Evolutionary conservation across 1,140 invertebrate genomes (phyloP), one percentile per base, ranked within the genome.

Genomic region (Ooceraea biroi): DNA sequence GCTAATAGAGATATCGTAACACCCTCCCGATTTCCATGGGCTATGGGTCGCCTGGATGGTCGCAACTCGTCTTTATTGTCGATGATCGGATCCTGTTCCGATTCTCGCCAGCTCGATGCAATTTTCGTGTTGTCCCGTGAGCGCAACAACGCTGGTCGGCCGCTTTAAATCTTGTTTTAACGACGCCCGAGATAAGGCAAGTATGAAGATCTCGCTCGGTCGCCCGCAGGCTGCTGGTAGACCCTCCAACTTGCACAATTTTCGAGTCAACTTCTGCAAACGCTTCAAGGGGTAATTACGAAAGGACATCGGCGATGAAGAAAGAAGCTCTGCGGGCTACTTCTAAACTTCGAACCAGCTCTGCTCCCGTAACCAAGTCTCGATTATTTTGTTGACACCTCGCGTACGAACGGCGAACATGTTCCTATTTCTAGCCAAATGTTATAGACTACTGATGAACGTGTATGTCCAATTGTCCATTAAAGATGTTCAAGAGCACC

Each of bases 91-190:
- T 87, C 86, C 58, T 41, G 78, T 69, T 74, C 85, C 50, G 41
- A 60, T 80, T n/a, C 50, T 44, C 76, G 78, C 72, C 60, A 78
- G 36, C 68, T 71, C 68, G n/a, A 65, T 87, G 85, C 72, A 50
- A 61, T 78, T 86, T 66, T 76, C 78, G 65, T 50, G 65, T 27
- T 44, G 57, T 48, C 63, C 69, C 73, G 60, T 72, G 55, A 44
- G 82, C 74, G 44, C 60, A 52, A 41, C 46, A 17, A 14, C 46
- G 52, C 17, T n/a, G 57, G 73, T 25, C 55, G 82, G 36, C 83
- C 71, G 82, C 87, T 73, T 88, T 90, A 90, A 91, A 91, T 91
- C 89, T 91, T 89, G 72, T 73, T 86, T 88, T 87, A 88, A 90
- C 61, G 85, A 85, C 82, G 25, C 61, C 69, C 76, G 65, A 78